These are phyloP conservation scores for Achroia grisella DNA, from an alignment of 1,140 invertebrate species.

Conservation along the genomic window DNA sequence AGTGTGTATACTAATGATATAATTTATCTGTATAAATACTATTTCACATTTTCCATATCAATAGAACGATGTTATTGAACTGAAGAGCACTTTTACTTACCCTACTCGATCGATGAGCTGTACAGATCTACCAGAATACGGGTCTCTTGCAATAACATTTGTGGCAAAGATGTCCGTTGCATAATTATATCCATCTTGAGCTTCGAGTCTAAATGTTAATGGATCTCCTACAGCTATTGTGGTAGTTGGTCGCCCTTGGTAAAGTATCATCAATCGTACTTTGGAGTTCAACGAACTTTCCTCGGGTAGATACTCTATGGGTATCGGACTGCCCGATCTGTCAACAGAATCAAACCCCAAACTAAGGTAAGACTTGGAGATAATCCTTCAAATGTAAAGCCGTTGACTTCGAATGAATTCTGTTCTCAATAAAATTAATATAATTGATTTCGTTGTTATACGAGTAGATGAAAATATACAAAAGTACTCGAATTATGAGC, in stretches of 20 bases:
- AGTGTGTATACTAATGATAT: too few species aligned
- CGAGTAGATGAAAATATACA: too few species aligned
- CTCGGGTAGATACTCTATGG: slow-evolving; percentile 92
- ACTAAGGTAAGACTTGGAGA: slow-evolving; percentile 63
- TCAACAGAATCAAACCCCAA: slow-evolving; percentile 60
- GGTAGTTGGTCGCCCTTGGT: slow-evolving; percentile 91
- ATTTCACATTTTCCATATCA: too few species aligned
- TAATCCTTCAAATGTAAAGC: slow-evolving; percentile 11
- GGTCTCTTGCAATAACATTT: slow-evolving; percentile 94
- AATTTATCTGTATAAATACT: too few species aligned
- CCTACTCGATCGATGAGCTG: slow-evolving; percentile 92
- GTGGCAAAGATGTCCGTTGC: slow-evolving; percentile 93
- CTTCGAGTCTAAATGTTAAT: slow-evolving; percentile 90
- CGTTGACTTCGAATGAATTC: slow-evolving; percentile 57
- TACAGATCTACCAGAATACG: slow-evolving; percentile 91
- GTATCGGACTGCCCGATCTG: slow-evolving; percentile 91
- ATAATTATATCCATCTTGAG: slow-evolving; percentile 92
- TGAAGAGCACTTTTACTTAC: slow-evolving; percentile 68
- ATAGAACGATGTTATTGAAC: too few species aligned
- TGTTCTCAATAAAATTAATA: neutral
- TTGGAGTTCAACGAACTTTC: slow-evolving; percentile 92
- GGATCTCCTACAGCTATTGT: slow-evolving; percentile 96
- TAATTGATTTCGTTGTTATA: too few species aligned
- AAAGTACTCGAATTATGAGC: too few species aligned
- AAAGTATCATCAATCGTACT: slow-evolving; percentile 88